A percentile compares a stretch with the other conserved stretches of the same genome.
phyloP scores from a whole-genome alignment of 2,888 invertebrate species.

The Empis stercorea region DNA sequence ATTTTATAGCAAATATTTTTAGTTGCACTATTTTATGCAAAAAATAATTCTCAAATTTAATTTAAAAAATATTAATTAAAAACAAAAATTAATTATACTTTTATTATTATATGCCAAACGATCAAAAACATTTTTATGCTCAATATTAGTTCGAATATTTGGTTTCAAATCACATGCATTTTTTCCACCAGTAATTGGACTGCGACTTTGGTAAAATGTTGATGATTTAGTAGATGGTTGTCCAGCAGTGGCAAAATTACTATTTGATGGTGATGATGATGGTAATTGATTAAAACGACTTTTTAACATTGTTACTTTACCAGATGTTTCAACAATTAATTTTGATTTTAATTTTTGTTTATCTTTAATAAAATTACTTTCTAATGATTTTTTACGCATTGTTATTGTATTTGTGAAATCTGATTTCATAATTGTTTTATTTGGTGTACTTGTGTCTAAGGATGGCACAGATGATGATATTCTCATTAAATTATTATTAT shows the following conservation, averaged over 20 bases:
- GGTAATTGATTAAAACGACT: slow-evolving; percentile 23
- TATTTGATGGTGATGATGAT: slow-evolving; percentile 3
- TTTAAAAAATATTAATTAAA: no score
- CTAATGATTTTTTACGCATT: slow-evolving; percentile 35
- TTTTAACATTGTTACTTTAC: slow-evolving; percentile 33
- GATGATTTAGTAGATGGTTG: slow-evolving; percentile 10
- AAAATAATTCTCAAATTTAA: no score
- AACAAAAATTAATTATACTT: slow-evolving; percentile 17
- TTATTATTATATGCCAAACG: slow-evolving; percentile 21
- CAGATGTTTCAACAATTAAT: slow-evolving; percentile 22
- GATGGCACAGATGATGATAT: background rate
- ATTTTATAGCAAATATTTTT: no score
- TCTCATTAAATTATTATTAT: background rate
- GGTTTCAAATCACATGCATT: slow-evolving; percentile 11
- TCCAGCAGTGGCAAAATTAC: slow-evolving; percentile 4
- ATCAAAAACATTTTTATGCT: slow-evolving; percentile 18
- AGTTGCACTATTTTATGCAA: no score
- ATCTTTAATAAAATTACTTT: slow-evolving; percentile 29
- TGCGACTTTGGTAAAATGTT: slow-evolving; percentile 17
- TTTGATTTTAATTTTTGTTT: slow-evolving; percentile 23
- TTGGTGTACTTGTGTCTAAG: slow-evolving; percentile 7
- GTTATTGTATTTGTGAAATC: slow-evolving; percentile 35
- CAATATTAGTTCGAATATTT: background rate
- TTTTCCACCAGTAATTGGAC: slow-evolving; percentile 9
- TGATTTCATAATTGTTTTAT: slow-evolving; percentile 30